Percentiles rank a stretch among this genome's conserved stretches.
Evolutionary conservation across 2,113 vertebrate genomes (phyloP).

Genomic region (Agelaius tricolor): DNA sequence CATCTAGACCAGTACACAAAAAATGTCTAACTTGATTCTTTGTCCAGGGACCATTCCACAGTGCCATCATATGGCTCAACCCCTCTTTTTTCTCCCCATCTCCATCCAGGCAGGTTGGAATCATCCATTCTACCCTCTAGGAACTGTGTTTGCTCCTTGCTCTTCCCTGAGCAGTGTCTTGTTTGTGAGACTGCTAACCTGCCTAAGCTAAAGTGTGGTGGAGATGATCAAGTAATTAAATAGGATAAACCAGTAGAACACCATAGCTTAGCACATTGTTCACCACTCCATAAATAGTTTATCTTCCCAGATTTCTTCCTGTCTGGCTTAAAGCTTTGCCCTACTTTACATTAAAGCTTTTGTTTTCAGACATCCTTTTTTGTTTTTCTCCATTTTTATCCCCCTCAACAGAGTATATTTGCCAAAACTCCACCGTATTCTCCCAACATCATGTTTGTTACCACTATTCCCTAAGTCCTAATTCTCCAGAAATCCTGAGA

Average conservation of each 20-base stretch:
- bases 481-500: background rate
- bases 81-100: background rate
- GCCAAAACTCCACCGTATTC: background rate
- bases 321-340: background rate
- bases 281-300: background rate
- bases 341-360: background rate
- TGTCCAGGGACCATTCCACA: fast-evolving
- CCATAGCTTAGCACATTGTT: background rate
- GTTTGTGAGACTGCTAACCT: background rate
- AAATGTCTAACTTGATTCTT: background rate
- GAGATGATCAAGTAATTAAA: background rate
- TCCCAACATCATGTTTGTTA: background rate
- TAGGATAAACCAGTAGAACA: background rate
- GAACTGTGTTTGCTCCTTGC: background rate
- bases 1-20: background rate
- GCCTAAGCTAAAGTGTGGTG: background rate
- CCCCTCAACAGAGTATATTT: background rate
- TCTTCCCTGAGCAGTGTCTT: background rate
- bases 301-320: background rate
- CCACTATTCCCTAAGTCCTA: background rate
- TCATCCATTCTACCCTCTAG: background rate
- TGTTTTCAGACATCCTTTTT: background rate
- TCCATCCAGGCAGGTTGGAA: background rate
- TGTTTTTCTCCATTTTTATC: fast-evolving
- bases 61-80: background rate